Percentiles rank a stretch among this genome's conserved stretches.
Evolutionary conservation across 2,888 invertebrate genomes (phyloP).

Genomic region (Gymnocheta viridis): DNA sequence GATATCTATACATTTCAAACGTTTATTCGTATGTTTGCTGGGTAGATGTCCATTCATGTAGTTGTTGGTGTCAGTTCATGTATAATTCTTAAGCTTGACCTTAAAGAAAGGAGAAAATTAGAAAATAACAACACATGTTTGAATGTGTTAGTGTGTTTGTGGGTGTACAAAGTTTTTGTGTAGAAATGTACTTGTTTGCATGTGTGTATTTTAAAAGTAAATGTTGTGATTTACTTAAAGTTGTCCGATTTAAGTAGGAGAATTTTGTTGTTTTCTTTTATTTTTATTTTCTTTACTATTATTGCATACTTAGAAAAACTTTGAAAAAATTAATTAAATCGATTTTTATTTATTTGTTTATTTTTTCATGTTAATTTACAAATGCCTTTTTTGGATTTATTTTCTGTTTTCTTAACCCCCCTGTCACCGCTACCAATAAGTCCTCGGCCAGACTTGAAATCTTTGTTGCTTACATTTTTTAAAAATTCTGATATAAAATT

Average conservation of each 20-base stretch:
- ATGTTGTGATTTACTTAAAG: slow-evolving; percentile 44
- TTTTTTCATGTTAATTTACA: neutral
- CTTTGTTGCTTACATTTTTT: no score
- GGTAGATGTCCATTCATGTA: neutral
- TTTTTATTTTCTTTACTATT: no score
- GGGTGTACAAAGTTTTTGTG: neutral
- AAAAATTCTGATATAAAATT: no score
- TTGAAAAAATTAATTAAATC: neutral
- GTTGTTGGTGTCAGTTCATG: neutral
- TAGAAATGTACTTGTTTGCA: neutral
- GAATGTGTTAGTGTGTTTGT: neutral
- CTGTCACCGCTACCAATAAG: no score
- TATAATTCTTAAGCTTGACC: slow-evolving; percentile 55
- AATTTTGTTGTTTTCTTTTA: slow-evolving; percentile 18
- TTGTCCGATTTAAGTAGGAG: slow-evolving; percentile 17
- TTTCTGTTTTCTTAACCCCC: neutral
- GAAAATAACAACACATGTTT: slow-evolving; percentile 38
- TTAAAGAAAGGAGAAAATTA: slow-evolving; percentile 32
- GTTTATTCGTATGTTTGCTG: neutral
- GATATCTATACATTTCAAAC: neutral
- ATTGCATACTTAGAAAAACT: neutral
- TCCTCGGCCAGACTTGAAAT: no score
- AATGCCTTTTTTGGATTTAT: neutral
- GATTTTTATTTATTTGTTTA: slow-evolving; percentile 3
- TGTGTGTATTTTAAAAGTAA: slow-evolving; percentile 3